Base-by-base conservation (phyloP, 2,888 invertebrate genomes). In the Ecliptopera silaceata region DNA sequence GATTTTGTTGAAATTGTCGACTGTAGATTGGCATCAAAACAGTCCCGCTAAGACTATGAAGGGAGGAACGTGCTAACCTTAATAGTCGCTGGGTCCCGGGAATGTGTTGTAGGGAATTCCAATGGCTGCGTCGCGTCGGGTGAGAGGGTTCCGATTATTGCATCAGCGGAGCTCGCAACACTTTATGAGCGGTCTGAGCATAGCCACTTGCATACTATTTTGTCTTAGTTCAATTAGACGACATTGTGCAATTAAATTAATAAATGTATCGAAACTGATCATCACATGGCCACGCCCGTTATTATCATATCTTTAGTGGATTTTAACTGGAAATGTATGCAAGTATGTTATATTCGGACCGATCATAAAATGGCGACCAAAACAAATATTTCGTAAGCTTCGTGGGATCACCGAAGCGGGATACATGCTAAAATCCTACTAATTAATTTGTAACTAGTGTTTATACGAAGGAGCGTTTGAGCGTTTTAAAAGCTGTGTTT, bases 31-130 rank as follows among this genome's bases (percentile, higher is more conserved):
- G 38, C 38, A 47, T 11, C 39, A 4, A n/a, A 32, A 20, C 32
- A 3, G 11, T 32, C 42, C 42, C 15, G 11, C 13, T 50, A n/a
- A 10, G 18, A 43, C 34, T 26, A 32, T 18, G 8, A 13, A 55
- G 34, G 61, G 52, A 57, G 48, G 56, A 41, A 59, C 52, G 48
- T 29, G 59, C 62, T 52, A 60, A 57, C 51, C 51, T 58, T 52
- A 52, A 29, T 61, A 56, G 22, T 53, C 52, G 12, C 46, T 26
- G 34, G 22, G 34, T 20, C 26, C 42, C 22, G 50, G 38, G 18
- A 38, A 6, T 11, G 4, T 1, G 46, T 54, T 20, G 59, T 54
- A 59, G 4, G 59, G 59, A 20, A 59, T 59, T 54, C 59, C 59
- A 31, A 50, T 36, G 15, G 59, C 59, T 59, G 54, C 54, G 42